Evolutionary conservation across 2,797 vertebrate species (phyloP).

Genomic region (Xenopus petersii): DNA sequence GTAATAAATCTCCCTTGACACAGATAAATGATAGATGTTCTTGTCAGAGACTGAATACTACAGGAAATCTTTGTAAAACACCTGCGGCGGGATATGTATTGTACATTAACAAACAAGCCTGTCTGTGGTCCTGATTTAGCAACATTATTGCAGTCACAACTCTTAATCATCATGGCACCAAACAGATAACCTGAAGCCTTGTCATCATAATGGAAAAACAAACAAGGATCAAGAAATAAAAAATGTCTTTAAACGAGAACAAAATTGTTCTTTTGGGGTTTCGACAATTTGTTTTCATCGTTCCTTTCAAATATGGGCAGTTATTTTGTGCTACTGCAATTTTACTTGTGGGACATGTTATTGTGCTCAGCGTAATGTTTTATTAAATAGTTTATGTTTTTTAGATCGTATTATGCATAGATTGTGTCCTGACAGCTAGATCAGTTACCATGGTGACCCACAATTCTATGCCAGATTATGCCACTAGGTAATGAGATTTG

Average conservation of each 20-base stretch:
- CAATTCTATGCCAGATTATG: constrained; percentile 28
- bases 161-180: constrained; percentile 19
- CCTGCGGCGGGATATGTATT: constrained; percentile 14
- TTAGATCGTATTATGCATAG: constrained; percentile 21
- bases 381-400: constrained; percentile 34
- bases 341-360: constrained; percentile 14
- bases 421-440: constrained; percentile 36
- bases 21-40: constrained; percentile 26
- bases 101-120: constrained; percentile 31
- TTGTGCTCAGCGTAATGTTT: constrained; percentile 23
- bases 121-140: constrained; percentile 33
- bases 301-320: not conserved
- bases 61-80: constrained; percentile 32
- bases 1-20: constrained; percentile 15
- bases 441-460: constrained; percentile 39
- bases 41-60: constrained; percentile 22
- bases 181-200: constrained; percentile 25
- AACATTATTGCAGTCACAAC: constrained; percentile 24
- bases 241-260: not conserved
- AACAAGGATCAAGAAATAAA: not conserved
- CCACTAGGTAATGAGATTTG: constrained; percentile 22
- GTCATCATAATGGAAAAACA: not conserved
- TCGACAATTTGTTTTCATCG: not conserved
- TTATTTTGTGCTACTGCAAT: constrained; percentile 18
- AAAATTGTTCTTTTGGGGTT: not conserved